Base-by-base conservation (phyloP, 2,888 invertebrate species). In the Eretmocerus hayati region DNA sequence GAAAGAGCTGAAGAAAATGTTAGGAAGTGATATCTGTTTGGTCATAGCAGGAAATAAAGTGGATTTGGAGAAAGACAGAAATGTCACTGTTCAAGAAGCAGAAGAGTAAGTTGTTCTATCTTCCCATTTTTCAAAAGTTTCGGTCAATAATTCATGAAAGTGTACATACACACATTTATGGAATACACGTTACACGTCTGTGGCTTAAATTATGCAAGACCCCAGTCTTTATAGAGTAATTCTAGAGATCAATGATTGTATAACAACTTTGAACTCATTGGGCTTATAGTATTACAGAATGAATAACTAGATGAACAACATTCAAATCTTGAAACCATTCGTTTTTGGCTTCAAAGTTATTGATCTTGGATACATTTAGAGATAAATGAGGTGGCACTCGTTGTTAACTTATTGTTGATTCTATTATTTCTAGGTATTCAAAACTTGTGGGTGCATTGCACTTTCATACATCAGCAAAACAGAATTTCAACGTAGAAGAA, bases 11-110 rank as follows among this genome's bases (percentile, higher is more conserved):
- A 85, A 90, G 59, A 92, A 92, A 72, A 95, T 97, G 88, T 77
- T 97, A 33, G 97, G 96, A 4, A 83, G 87, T 50, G 90, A 94
- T 60, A 89, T 97, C 59, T 85, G 89, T 58, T 77, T 97, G 49
- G 84, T 86, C 44, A 96, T 99, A 66, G 93, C 91, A 49, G 99
- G 97, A 42, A 99, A 99, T 74, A 99, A 99, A 80, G 83, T 87
- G 66, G 97, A 99, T 75, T 77, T 99, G 63, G 93, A 94, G 64
- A 89, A 87, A 67, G 87, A 94, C 57, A 77, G 96, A 59, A 86
- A 85, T 58, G 92, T 97, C 11, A 76, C 82, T 21, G 75, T 85
- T 16, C 85, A 88, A 58, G 89, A 89, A 67, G 96, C 95, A 4
- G 86, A 90, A 75, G 81, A 81, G 85, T 93, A 77, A 77, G 80